phyloP scores from a whole-genome alignment of 2,113 vertebrate species.

The Myrmophylax atrothorax region DNA sequence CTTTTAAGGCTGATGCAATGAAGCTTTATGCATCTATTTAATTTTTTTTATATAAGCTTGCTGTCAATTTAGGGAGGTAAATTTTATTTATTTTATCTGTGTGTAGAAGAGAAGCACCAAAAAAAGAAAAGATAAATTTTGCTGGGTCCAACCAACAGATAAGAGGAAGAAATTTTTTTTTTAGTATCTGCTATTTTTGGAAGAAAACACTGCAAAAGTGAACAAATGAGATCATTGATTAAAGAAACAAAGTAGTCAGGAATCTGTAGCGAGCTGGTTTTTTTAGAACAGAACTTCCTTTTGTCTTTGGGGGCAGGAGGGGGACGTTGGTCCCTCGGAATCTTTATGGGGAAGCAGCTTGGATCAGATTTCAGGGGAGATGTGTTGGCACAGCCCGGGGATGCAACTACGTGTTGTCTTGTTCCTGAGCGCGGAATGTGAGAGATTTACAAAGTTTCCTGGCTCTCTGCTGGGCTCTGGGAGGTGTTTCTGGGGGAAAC shows the following conservation, averaged over 20 bases:
- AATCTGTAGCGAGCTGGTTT: neutral
- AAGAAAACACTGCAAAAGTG: neutral
- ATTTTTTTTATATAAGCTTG: neutral
- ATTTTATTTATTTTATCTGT: neutral
- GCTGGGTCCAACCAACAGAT: neutral
- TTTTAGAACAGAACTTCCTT: slow-evolving; percentile 13
- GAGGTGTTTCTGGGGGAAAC: neutral
- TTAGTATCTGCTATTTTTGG: neutral
- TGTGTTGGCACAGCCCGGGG: neutral
- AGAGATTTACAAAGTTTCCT: neutral
- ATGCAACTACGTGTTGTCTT: neutral
- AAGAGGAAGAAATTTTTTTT: neutral
- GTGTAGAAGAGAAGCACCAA: neutral
- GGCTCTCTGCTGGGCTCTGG: neutral
- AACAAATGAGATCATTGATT: neutral
- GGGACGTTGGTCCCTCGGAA: accelerated
- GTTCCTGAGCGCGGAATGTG: neutral
- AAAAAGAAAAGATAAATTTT: neutral
- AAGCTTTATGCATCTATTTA: neutral
- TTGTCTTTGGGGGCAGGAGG: neutral
- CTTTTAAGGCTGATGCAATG: neutral
- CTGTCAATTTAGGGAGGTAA: neutral
- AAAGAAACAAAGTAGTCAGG: neutral
- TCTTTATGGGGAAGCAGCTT: neutral
- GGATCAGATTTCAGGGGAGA: neutral